phyloP scores from a whole-genome alignment of 2,888 invertebrate genomes.

The Sinhomidia bicolor region DNA sequence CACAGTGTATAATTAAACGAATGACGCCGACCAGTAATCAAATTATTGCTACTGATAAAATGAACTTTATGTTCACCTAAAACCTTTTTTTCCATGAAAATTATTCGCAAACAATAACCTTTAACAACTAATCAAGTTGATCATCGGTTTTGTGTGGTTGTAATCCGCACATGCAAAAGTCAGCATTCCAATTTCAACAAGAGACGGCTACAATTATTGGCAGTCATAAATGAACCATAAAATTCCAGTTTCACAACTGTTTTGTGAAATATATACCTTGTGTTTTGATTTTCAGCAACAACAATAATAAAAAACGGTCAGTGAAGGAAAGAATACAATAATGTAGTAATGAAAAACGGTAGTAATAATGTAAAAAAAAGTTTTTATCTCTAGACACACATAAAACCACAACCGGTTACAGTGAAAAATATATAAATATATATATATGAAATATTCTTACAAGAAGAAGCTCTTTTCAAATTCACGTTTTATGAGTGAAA shows the following conservation, averaged over 20 bases:
- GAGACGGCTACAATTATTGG: neutral
- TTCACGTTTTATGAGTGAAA: constrained; percentile 44
- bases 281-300: constrained; percentile 39
- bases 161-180: constrained; percentile 9
- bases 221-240: constrained; percentile 55
- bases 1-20: neutral
- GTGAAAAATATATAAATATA: neutral
- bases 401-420: constrained; percentile 54
- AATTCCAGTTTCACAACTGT: constrained; percentile 67
- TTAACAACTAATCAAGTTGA: neutral
- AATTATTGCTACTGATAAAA: constrained; percentile 6
- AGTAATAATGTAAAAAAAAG: neutral
- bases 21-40: constrained; percentile 3
- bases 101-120: neutral
- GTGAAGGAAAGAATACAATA: no score
- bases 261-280: constrained; percentile 34
- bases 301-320: no score
- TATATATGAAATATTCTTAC: neutral
- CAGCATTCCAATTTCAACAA: constrained; percentile 6
- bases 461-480: neutral
- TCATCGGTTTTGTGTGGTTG: neutral
- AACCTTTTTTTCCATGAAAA: neutral
- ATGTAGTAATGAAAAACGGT: constrained; percentile 40
- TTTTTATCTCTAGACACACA: constrained; percentile 31
- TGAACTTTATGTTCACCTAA: neutral